These are phyloP conservation scores for Euleptes europaea DNA, from an alignment of 2,113 vertebrate species.

Conservation along the genomic window DNA sequence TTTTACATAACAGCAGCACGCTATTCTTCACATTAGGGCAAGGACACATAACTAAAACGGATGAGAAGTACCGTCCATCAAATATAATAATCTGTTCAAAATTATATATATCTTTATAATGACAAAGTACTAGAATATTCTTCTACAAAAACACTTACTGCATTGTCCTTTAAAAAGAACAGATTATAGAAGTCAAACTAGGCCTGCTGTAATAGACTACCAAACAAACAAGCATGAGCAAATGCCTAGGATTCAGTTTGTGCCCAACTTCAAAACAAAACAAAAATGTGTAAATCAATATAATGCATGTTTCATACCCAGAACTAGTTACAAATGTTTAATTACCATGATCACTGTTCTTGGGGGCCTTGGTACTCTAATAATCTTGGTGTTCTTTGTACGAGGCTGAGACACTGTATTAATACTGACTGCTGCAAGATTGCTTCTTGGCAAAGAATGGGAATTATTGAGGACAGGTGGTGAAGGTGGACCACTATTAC, in stretches of 20 bases:
- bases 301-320: background rate
- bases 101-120: background rate
- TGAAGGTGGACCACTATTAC: conserved; percentile 84
- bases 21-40: background rate
- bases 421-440: conserved; percentile 85
- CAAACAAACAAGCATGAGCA: background rate
- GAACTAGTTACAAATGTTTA: fast-evolving
- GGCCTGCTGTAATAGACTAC: background rate
- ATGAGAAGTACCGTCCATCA: background rate
- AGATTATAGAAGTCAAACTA: background rate
- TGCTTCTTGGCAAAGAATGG: conserved; percentile 77
- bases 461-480: conserved; percentile 73
- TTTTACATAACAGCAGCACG: background rate
- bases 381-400: conserved; percentile 79
- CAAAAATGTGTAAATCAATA: background rate
- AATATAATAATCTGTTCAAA: background rate
- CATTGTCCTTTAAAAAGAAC: background rate
- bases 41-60: background rate
- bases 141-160: background rate
- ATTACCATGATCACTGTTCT: conserved; percentile 82
- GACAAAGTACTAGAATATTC: background rate
- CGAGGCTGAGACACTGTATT: conserved; percentile 82
- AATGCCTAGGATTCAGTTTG: background rate
- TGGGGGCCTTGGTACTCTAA: conserved; percentile 78
- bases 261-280: background rate